Evolutionary conservation across 2,113 vertebrate species (phyloP), one percentile per base, ranked within the genome.

Genomic region (Trochalopteron elliotii): DNA sequence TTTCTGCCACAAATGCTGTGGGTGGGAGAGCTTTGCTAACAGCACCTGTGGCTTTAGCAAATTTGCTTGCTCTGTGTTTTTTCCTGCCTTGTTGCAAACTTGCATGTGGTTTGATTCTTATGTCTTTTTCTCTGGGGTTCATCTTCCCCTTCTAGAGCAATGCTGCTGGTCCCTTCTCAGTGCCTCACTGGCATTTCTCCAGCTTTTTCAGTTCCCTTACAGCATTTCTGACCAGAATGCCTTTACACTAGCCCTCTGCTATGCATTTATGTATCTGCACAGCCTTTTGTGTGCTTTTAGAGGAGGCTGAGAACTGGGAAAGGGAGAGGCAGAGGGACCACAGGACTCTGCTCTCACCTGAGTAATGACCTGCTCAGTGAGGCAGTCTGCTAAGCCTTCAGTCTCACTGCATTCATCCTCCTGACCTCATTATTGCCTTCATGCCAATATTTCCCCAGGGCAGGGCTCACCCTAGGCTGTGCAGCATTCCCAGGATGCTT

Each of bases 101-200:
- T 4, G 0, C 15, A 8, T 16, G 15, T 27, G 3, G 10, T 65
- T 88, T 85, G 10, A 9, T 53, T 65, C 45, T 65, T 37, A 20
- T 0, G 0, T 23, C 69, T 90, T 88, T 61, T 56, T 31, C 24
- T 15, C 14, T 11, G 13, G 12, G 3, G 4, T 70, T 47, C 9
- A 7, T 19, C 15, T 64, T 49, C 42, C 0, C 0, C 19, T 70
- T 61, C 65, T n/a, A 39, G 4, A 69, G 28, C 0, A 0, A 40
- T 10, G 56, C 16, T 78, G 39, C 28, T 40, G 8, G n/a, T 92
- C 39, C 24, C 11, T 69, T 50, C 27, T 15, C 6, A 0, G 4
- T 27, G 23, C 31, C 42, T 81, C 0, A 0, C 33, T 74, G 52
- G 56, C 67, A 91, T 67, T 82, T 44, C 19, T 37, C 12, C 57